Base-by-base conservation (phyloP, 2,797 vertebrate species). In the Synaphobranchus kaupii region DNA sequence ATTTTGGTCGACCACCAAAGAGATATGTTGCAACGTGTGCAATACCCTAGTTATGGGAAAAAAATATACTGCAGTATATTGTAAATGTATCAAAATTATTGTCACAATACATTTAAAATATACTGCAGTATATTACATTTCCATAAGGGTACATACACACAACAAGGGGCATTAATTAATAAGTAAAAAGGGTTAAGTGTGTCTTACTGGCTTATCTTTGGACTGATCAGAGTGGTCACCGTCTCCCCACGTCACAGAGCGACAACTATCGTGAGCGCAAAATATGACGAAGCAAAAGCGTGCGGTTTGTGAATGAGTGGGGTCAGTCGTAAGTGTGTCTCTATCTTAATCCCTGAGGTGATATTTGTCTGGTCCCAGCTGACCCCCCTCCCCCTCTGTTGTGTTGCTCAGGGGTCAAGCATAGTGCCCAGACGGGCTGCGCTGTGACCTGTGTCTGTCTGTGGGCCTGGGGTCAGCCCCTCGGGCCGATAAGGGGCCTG, bases 321-420 rank as follows among this genome's bases (percentile, higher is more conserved):
- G 93, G 93, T 95, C 91, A 94, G 90, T 95, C 90, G 92, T 92
- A 95, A 94, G 94, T 28, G 93, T 95, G 95, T 96, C 95, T 95
- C 94, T 94, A 93, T 93, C 92, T 90, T 94, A 95, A 94, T 96
- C 96, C 96, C 95, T 93, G 91, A 95, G 95, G 95, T 95, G 94
- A 96, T 94, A 95, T 96, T 95, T 95, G 95, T 95, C 93, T 95
- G 93, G 92, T 89, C 89, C 92, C 90, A 90, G 89, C 92, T 91
- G 88, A 87, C 86, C 54, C 66, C 63, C 93, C 92, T 93, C 93
- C 47, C 7, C 47, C 12, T 60, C 78, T 88, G 88, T 90, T 91
- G 91, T 92, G 92, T 91, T 91, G 90, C 68, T 89, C 88, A 87
- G 85, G 92, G 94, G 95, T 95, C 94, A 94, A 90, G 87, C 90